These are phyloP conservation scores for Clamator glandarius DNA, from an alignment of 2,797 vertebrate species.

Conservation along the genomic window DNA sequence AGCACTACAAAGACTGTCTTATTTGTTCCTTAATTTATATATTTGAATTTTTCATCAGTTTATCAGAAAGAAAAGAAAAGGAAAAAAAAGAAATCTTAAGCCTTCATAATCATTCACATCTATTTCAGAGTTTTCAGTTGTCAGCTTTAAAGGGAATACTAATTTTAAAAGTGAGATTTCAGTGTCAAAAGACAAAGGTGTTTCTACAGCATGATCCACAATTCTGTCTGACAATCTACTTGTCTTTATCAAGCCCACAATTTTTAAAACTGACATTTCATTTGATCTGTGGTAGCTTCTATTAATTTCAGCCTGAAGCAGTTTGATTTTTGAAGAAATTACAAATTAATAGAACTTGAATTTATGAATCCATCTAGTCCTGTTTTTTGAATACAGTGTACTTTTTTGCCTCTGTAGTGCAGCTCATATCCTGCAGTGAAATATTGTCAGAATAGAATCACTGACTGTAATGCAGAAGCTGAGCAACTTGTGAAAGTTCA, in stretches of 20 bases:
- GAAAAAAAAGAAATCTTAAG: background rate
- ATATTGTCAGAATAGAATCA: background rate
- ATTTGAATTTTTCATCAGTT: slow-evolving; percentile 24
- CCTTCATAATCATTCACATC: background rate
- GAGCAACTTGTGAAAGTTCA: background rate
- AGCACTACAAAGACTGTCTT: background rate
- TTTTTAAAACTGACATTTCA: background rate
- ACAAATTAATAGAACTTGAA: background rate
- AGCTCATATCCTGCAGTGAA: background rate
- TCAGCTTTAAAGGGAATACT: background rate
- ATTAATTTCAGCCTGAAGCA: background rate
- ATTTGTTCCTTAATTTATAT: slow-evolving; percentile 41
- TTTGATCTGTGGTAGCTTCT: background rate
- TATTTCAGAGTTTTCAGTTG: background rate
- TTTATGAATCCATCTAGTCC: background rate
- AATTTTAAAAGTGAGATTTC: background rate
- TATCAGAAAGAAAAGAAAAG: background rate
- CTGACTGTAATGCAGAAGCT: background rate
- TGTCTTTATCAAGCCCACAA: background rate
- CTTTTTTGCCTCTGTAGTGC: background rate
- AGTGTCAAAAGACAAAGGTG: background rate
- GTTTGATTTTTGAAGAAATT: background rate
- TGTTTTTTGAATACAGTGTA: background rate
- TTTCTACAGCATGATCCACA: background rate
- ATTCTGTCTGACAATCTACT: background rate